Evolutionary conservation across 2,797 vertebrate genomes (phyloP), one percentile per base, ranked within the genome.

Genomic region (Peromyscus aztecus): DNA sequence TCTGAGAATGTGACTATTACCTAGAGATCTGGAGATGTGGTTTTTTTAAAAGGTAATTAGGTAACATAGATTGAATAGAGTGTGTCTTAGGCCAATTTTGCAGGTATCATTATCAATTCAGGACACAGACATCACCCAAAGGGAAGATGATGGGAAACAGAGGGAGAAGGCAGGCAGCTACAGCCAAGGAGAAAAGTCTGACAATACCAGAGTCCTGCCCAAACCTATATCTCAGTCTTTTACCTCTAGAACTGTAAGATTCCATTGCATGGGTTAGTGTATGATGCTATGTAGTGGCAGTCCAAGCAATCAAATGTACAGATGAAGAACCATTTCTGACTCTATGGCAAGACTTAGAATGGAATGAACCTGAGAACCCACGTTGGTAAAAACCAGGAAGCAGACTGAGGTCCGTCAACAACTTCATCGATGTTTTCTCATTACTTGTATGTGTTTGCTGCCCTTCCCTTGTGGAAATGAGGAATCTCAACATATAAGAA

Each of bases 1-100:
- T 37, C 12, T 59, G n/a, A 81, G 52, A 37, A 52, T n/a, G 31
- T n/a, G 31, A 55, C 49, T 29, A 13, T 89, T 78, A 71, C 8
- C 52, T 14, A 7, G 12, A 73, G 10, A 67, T 89, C 55, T 95
- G 81, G 65, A 87, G 13, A 85, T 5, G 37, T 37, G 21, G 8
- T 43, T 96, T 96, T 96, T 87, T 52, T 29, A 78, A 88, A 81
- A 84, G 46, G 23, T 23, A 63, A 37, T 63, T 23, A n/a, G n/a
- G 29, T 90, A 91, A 77, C 55, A 63, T n/a, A 7, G 21, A 27
- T 9, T 19, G 24, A 23, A 57, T 59, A 37, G 24, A 10, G 4
- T 91, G 14, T n/a, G 34, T n/a, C 21, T 49, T 93, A 57, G 63
- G 11, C 8, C 16, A 65, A 19, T 49, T 65, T 27, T 80, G 34